Conservation (phyloP, 2,797 vertebrate species). For the Argyrosomus regius region DNA sequence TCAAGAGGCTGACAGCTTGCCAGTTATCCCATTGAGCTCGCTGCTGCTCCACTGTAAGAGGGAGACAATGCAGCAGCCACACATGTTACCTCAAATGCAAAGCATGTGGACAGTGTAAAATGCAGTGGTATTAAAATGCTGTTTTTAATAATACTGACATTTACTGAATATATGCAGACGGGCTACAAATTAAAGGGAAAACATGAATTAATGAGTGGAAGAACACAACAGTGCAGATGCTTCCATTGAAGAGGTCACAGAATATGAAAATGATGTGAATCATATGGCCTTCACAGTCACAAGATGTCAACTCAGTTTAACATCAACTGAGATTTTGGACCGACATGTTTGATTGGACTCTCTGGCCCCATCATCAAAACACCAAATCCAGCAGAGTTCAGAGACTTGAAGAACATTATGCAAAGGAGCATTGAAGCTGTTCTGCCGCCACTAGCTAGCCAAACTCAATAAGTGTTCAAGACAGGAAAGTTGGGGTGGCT, state of each 20-base stretch:
- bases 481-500: too few relatives aligned
- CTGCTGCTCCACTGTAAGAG: background rate
- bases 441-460: background rate
- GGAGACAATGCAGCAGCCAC: background rate
- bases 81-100: background rate
- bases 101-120: background rate
- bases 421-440: background rate
- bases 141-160: background rate
- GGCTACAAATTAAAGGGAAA: background rate
- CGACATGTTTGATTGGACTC: background rate
- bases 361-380: background rate
- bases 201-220: background rate
- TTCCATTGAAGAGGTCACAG: background rate
- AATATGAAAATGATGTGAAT: background rate
- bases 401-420: background rate
- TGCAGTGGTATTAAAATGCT: background rate
- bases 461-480: background rate
- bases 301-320: background rate
- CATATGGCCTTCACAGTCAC: background rate
- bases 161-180: background rate
- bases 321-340: background rate
- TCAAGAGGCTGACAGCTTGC: constrained; percentile 7
- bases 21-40: constrained; percentile 18
- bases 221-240: background rate
- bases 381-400: background rate